These are phyloP conservation scores for Epirrhoe alternata DNA, from an alignment of 2,888 invertebrate species.

Conservation along the genomic window DNA sequence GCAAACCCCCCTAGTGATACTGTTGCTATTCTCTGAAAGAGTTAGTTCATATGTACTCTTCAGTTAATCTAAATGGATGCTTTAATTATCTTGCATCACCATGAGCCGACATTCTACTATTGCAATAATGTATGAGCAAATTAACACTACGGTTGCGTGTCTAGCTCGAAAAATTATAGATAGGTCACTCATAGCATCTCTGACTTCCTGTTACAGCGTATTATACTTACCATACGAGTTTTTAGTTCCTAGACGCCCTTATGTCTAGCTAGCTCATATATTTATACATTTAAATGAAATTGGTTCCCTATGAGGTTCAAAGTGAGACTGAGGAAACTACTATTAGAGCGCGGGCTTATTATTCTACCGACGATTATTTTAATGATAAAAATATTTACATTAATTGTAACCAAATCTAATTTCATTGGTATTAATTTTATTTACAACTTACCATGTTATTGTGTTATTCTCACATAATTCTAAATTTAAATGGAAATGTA, in stretches of 20 bases:
- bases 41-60: neutral
- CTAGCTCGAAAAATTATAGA: slow-evolving; percentile 39
- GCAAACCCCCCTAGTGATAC: neutral
- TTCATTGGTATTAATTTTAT: no score
- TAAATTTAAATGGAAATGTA: no score
- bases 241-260: neutral
- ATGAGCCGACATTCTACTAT: neutral
- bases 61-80: neutral
- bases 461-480: no score
- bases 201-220: slow-evolving; percentile 1
- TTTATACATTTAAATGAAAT: neutral
- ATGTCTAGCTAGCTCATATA: neutral
- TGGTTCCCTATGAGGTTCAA: no score
- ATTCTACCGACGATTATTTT: no score
- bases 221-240: neutral
- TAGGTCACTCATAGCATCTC: neutral
- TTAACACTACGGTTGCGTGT: neutral
- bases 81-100: neutral
- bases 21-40: neutral
- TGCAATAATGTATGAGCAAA: slow-evolving; percentile 7
- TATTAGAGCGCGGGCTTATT: no score
- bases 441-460: no score
- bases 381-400: no score
- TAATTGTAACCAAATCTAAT: no score
- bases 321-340: no score